Evolutionary conservation across 2,888 invertebrate species (phyloP).

Genomic region (Cephus sareptanus): DNA sequence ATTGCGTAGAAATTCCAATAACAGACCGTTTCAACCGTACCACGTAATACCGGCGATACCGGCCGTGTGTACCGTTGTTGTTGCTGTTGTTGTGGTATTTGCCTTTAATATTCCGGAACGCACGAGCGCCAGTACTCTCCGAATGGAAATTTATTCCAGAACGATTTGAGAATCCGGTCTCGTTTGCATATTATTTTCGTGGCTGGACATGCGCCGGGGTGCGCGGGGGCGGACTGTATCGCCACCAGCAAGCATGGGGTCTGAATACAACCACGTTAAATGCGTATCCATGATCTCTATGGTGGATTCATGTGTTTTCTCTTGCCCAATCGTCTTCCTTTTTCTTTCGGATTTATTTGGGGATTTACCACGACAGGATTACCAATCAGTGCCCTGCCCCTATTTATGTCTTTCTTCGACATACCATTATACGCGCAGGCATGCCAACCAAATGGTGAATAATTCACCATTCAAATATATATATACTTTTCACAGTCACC

Average conservation of each 20-base stretch:
- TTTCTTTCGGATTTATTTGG: conserved; percentile 3
- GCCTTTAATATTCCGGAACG: conserved; percentile 28
- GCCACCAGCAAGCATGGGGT: not conserved
- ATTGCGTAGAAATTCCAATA: not conserved
- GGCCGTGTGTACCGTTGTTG: not conserved
- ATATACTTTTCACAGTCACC: not conserved
- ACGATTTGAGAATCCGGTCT: conserved; percentile 29
- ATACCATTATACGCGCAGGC: not conserved
- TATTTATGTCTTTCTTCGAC: not conserved
- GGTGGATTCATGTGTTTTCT: not conserved
- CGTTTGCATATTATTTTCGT: conserved; percentile 22
- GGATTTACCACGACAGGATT: conserved; percentile 5
- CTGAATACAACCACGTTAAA: too few species aligned
- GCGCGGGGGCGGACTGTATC: not conserved
- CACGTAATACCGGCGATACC: not conserved
- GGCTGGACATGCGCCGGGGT: not conserved
- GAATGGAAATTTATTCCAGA: conserved; percentile 31
- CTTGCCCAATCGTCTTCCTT: not conserved
- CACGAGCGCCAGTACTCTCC: conserved; percentile 16
- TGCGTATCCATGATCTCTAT: not conserved
- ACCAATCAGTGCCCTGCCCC: conserved; percentile 13
- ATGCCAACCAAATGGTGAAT: not conserved
- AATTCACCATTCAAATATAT: not conserved
- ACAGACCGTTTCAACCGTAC: not conserved
- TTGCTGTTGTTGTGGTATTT: not conserved